These are phyloP conservation scores for Rapana venosa DNA, from an alignment of 2,888 invertebrate species.

Conservation along the genomic window DNA sequence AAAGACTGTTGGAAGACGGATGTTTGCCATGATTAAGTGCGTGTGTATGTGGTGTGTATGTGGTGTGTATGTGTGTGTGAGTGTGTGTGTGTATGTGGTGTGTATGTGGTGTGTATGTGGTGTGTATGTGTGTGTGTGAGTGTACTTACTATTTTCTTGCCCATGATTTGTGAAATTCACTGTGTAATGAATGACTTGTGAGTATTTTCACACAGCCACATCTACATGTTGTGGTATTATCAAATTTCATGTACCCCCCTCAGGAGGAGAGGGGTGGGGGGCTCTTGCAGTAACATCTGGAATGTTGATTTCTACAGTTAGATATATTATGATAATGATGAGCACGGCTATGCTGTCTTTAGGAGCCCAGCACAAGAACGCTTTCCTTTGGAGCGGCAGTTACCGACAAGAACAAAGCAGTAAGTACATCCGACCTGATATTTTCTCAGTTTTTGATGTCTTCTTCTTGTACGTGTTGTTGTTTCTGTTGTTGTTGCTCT, in stretches of 20 bases:
- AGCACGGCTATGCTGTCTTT: too few relatives aligned
- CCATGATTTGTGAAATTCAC: too few relatives aligned
- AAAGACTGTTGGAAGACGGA: too few relatives aligned
- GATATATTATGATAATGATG: too few relatives aligned
- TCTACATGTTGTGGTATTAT: too few relatives aligned
- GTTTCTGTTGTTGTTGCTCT: background rate
- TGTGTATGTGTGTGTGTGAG: background rate
- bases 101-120: background rate
- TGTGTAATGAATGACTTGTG: too few relatives aligned
- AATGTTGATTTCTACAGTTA: too few relatives aligned
- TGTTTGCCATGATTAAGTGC: background rate
- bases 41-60: background rate
- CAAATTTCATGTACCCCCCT: background rate
- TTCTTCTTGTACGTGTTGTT: background rate
- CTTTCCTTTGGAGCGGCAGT: background rate
- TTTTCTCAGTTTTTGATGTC: background rate
- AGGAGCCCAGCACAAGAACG: background rate
- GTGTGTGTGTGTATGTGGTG: background rate
- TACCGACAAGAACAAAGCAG: background rate
- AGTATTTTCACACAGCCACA: too few relatives aligned
- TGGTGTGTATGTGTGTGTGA: background rate
- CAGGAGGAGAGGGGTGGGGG: background rate
- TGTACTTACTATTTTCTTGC: too few relatives aligned
- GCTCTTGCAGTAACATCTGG: too few relatives aligned
- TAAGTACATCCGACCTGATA: background rate